Conservation (phyloP, 1,140 invertebrate species). For the Panagrolaimus sp. region DNA sequence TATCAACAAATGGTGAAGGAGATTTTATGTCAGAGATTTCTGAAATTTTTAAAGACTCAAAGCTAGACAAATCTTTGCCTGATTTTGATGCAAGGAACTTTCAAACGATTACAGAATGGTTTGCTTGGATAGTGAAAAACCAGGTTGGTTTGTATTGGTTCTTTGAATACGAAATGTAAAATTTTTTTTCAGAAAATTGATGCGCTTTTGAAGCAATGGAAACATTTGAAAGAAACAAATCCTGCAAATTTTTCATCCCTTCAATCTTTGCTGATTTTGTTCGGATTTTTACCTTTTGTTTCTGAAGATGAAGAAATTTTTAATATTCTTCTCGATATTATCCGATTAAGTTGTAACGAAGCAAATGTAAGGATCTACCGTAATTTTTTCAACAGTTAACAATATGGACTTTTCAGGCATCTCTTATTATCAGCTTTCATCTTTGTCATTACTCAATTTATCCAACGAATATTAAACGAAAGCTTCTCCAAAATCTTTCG, state of each 20-base stretch:
- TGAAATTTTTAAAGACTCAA: neutral
- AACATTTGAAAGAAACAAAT: too few species aligned
- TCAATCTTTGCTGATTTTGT: neutral
- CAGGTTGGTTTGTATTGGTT: neutral
- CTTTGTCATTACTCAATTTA: neutral
- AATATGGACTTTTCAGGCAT: neutral
- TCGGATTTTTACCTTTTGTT: neutral
- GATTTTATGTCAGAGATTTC: neutral
- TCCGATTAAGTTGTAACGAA: neutral
- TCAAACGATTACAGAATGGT: neutral
- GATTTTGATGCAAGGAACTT: neutral
- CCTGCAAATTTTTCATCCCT: neutral
- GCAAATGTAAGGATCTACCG: neutral
- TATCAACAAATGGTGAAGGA: neutral
- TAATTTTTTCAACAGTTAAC: neutral
- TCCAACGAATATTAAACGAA: neutral
- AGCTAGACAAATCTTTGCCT: neutral
- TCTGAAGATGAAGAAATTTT: neutral
- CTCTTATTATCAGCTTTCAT: slow-evolving; percentile 1
- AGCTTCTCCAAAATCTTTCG: neutral
- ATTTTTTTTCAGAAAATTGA: neutral
- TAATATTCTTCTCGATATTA: neutral
- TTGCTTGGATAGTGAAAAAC: neutral
- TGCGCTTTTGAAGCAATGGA: too few species aligned
- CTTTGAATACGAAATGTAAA: neutral